A percentile compares a stretch with the other conserved stretches of the same genome.
phyloP scores from a whole-genome alignment of 2,888 invertebrate species.

The Drosophila antonietae region DNA sequence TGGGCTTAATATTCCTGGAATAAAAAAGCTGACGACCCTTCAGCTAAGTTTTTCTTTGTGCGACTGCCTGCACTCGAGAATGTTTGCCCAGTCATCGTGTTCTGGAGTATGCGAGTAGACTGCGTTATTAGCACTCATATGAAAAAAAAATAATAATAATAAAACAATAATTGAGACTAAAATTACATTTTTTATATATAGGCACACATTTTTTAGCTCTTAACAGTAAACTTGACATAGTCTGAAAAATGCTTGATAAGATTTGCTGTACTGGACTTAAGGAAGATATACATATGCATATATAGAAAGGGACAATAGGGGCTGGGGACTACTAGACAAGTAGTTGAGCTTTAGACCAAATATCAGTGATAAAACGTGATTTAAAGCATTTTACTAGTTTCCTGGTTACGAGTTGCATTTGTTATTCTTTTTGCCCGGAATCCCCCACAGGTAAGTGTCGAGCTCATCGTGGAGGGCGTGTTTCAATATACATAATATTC shows the following conservation, averaged over 20 bases:
- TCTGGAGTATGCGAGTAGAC: conserved; percentile 11
- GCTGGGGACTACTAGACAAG: conserved; percentile 18
- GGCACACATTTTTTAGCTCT: neutral
- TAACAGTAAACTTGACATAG: conserved; percentile 11
- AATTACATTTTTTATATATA: conserved; percentile 4
- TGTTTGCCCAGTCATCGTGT: conserved; percentile 26
- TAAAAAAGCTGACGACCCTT: conserved; percentile 10
- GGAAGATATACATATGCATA: neutral
- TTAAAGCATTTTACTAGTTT: conserved; percentile 1
- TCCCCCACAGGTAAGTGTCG: conserved; percentile 9
- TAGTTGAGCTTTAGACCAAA: conserved; percentile 37
- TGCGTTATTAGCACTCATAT: conserved; percentile 18
- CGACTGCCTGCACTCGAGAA: conserved; percentile 19
- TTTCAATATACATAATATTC: conserved; percentile 10
- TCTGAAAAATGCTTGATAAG: conserved; percentile 35
- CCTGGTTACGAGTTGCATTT: conserved; percentile 15
- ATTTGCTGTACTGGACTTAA: neutral
- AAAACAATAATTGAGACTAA: conserved; percentile 5
- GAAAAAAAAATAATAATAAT: neutral
- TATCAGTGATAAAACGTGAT: conserved; percentile 24
- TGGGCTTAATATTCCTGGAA: conserved; percentile 29
- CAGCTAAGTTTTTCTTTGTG: conserved; percentile 11
- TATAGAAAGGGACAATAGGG: conserved; percentile 1
- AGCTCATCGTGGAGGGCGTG: conserved; percentile 19
- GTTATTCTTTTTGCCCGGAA: neutral